Conservation (phyloP, 2,113 vertebrate species). For the Craseonycteris thonglongyai region DNA sequence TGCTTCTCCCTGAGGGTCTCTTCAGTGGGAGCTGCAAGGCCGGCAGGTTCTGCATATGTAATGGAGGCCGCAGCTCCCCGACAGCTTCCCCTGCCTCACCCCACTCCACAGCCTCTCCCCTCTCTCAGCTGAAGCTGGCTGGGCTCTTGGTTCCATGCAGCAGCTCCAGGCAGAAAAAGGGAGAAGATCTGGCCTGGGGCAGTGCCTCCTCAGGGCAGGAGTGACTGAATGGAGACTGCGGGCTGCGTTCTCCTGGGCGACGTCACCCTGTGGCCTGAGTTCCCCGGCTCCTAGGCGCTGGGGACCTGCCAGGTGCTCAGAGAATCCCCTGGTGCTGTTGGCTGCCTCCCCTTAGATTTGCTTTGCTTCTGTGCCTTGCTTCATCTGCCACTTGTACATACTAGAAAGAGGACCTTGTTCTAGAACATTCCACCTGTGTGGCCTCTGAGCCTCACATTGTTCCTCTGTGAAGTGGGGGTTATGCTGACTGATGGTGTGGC, state of each 20-base stretch:
- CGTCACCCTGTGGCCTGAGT: accelerated
- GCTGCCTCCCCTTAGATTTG: neutral
- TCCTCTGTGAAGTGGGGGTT: neutral
- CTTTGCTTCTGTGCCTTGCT: neutral
- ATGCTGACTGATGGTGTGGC: accelerated
- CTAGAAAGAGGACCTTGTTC: neutral
- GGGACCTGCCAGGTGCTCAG: neutral
- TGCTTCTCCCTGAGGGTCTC: accelerated
- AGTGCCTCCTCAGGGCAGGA: neutral
- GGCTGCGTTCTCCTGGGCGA: neutral
- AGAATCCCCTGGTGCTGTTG: neutral
- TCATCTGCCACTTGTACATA: accelerated
- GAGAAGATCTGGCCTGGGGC: accelerated
- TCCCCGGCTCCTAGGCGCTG: neutral
- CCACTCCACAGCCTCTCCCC: neutral
- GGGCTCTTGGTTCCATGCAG: neutral
- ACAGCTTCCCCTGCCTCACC: neutral
- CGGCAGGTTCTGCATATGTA: neutral
- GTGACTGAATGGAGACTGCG: accelerated
- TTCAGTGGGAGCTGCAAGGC: accelerated
- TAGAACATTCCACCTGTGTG: neutral
- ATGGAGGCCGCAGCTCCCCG: accelerated
- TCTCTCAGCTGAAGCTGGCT: no score
- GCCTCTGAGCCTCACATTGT: neutral
- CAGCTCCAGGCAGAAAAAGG: neutral